phyloP scores from a whole-genome alignment of 2,888 invertebrate genomes.

The Conistra vaccinii region DNA sequence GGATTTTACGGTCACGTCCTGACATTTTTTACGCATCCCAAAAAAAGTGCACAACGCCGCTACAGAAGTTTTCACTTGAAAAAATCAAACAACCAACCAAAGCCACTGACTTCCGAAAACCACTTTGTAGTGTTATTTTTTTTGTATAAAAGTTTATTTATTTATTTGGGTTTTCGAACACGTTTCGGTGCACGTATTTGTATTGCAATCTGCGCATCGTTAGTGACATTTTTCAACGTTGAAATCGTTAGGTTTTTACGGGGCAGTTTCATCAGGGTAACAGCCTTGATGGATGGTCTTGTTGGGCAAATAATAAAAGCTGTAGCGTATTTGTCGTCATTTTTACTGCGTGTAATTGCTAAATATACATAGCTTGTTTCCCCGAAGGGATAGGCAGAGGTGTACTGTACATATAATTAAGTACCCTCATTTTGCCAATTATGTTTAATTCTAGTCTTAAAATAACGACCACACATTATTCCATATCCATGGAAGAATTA shows the following conservation, averaged over 20 bases:
- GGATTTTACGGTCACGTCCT: too few species aligned
- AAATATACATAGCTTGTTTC: neutral
- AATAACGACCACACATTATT: neutral
- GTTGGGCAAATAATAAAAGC: slow-evolving; percentile 47
- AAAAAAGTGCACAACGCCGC: too few species aligned
- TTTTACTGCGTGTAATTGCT: neutral
- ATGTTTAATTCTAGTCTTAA: neutral
- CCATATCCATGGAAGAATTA: neutral
- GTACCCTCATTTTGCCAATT: neutral
- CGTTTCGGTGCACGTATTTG: slow-evolving; percentile 35
- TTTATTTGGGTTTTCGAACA: slow-evolving; percentile 26
- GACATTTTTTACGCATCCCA: too few species aligned
- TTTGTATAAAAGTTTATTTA: neutral
- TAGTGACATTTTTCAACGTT: slow-evolving; percentile 55
- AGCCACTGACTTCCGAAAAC: neutral
- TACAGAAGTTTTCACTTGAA: too few species aligned
- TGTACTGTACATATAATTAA: neutral
- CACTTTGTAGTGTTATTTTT: neutral
- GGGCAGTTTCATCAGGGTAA: slow-evolving; percentile 48
- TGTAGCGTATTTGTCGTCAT: slow-evolving; percentile 30
- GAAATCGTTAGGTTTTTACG: slow-evolving; percentile 55
- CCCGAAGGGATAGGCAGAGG: neutral
- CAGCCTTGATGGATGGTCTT: slow-evolving; percentile 52
- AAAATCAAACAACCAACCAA: neutral
- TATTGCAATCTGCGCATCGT: slow-evolving; percentile 56